These are phyloP conservation scores for Dryocosmus kuriphilus DNA, from an alignment of 2,888 invertebrate species.

Conservation along the genomic window DNA sequence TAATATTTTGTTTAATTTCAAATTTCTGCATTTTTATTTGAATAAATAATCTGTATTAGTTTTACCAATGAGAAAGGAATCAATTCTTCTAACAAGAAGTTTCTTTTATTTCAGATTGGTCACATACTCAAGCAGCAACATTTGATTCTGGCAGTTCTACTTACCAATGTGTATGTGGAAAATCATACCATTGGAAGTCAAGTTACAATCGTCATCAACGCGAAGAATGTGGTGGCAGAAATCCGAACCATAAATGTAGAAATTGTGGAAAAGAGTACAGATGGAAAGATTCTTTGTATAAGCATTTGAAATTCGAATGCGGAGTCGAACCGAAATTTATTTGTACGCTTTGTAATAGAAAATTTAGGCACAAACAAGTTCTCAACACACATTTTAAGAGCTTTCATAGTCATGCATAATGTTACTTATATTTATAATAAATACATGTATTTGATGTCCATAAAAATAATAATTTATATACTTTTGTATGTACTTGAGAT, in stretches of 20 bases:
- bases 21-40: not conserved
- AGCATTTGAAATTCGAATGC: conserved; percentile 59
- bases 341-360: conserved; percentile 85
- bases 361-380: conserved; percentile 83
- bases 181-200: conserved; percentile 71
- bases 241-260: conserved; percentile 2
- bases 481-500: not conserved
- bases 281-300: conserved; percentile 52
- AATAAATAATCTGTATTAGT: not conserved
- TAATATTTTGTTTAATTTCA: not conserved
- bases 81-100: not conserved
- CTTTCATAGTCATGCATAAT: not conserved
- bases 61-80: not conserved
- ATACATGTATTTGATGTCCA: not conserved
- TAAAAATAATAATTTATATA: not conserved
- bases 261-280: conserved; percentile 25
- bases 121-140: conserved; percentile 48
- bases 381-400: conserved; percentile 5
- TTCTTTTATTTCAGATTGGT: conserved; percentile 6
- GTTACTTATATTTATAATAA: not conserved
- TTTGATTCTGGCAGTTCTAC: conserved; percentile 53
- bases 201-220: conserved; percentile 69
- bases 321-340: conserved; percentile 78
- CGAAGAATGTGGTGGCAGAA: conserved; percentile 67
- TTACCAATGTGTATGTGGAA: conserved; percentile 69